Evolutionary conservation across 2,113 vertebrate species (phyloP).

Genomic region (Anarrhichthys ocellatus): DNA sequence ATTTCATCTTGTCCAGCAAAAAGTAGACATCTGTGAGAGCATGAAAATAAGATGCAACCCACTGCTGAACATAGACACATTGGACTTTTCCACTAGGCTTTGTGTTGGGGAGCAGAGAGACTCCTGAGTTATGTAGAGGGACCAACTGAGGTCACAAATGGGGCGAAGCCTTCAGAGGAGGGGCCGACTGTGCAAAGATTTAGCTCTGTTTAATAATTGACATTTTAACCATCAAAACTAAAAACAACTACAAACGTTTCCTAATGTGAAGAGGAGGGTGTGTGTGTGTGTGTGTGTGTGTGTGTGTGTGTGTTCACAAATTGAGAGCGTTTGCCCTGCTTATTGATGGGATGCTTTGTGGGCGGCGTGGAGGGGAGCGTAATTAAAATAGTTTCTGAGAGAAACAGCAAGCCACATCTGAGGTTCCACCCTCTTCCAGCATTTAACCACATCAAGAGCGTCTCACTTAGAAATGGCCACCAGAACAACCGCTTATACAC

Average conservation of each 20-base stretch:
- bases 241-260: conserved; percentile 25
- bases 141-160: background rate
- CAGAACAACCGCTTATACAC: conserved; percentile 84
- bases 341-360: conserved; percentile 85
- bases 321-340: conserved; percentile 77
- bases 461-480: conserved; percentile 83
- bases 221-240: background rate
- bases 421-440: conserved; percentile 86
- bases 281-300: background rate
- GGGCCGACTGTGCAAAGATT: background rate
- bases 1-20: background rate
- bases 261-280: background rate
- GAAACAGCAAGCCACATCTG: conserved; percentile 89
- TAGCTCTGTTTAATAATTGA: background rate
- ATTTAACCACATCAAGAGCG: conserved; percentile 88
- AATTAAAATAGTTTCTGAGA: conserved; percentile 92
- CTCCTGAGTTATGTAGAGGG: background rate
- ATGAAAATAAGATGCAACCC: conserved; percentile 1
- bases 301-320: conserved; percentile 64
- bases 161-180: background rate
- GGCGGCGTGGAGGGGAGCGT: conserved; percentile 82
- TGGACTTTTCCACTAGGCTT: background rate
- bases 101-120: background rate
- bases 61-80: conserved; percentile 2
- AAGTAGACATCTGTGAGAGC: background rate